Percentiles rank a stretch among this genome's conserved stretches.
phyloP scores from a whole-genome alignment of 2,113 vertebrate species.

The Ammodramus savannarum region DNA sequence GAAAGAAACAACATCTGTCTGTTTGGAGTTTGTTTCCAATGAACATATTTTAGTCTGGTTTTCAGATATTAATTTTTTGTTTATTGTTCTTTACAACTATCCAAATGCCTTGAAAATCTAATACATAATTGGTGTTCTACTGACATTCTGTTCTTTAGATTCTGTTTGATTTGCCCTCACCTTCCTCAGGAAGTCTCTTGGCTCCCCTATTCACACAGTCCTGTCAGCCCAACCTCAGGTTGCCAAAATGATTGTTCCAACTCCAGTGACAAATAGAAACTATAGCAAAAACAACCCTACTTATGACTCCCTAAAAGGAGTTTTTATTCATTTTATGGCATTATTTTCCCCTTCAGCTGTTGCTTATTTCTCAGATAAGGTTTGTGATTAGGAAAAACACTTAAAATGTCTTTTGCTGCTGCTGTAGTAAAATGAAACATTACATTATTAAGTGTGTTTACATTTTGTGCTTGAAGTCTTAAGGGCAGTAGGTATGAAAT shows the following conservation, averaged over 20 bases:
- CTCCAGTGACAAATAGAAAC: background rate
- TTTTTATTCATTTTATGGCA: background rate
- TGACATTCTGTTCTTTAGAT: background rate
- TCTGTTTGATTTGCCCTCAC: background rate
- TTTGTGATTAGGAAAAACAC: background rate
- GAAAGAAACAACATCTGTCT: background rate
- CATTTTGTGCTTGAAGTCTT: background rate
- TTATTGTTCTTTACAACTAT: background rate
- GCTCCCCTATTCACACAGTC: background rate
- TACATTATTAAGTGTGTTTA: slow-evolving; percentile 28
- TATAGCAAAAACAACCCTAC: background rate
- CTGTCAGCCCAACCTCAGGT: background rate
- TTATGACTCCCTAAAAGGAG: background rate
- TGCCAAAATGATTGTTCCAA: background rate
- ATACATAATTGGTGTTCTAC: background rate
- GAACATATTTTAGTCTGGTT: background rate
- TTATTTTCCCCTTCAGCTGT: background rate
- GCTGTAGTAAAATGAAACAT: background rate
- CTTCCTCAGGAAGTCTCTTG: background rate
- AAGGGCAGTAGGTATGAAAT: background rate
- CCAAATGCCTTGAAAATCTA: background rate
- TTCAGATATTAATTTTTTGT: background rate
- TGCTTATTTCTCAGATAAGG: background rate
- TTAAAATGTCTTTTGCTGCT: background rate
- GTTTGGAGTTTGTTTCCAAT: background rate